Percentiles rank a stretch among this genome's conserved stretches.
Conservation (phyloP, 1,140 invertebrate genomes). For the Papilio dardanus region DNA sequence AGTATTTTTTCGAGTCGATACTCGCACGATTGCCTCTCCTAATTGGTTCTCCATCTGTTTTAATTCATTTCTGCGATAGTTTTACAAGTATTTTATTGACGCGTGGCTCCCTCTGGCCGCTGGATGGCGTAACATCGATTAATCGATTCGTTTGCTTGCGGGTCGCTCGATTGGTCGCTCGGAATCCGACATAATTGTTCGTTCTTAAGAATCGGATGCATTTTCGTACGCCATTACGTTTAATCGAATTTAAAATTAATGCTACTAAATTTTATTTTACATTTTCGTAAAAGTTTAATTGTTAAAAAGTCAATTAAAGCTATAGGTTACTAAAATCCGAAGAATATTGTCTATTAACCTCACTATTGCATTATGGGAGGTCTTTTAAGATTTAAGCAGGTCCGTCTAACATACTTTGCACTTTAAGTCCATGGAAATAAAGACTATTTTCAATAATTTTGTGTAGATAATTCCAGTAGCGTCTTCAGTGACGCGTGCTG, state of each 20-base stretch:
- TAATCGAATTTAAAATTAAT: conserved; percentile 5
- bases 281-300: neutral
- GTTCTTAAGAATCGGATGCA: conserved; percentile 48
- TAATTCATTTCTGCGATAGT: conserved; percentile 81
- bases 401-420: conserved; percentile 27
- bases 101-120: conserved; percentile 75
- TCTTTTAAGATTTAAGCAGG: conserved; percentile 45
- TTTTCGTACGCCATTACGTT: conserved; percentile 24
- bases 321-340: conserved; percentile 10
- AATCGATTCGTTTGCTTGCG: conserved; percentile 77
- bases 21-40: conserved; percentile 80
- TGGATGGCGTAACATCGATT: conserved; percentile 68
- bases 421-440: conserved; percentile 42
- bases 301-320: conserved; percentile 11
- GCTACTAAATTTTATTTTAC: neutral
- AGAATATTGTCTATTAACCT: conserved; percentile 32
- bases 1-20: conserved; percentile 73
- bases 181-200: conserved; percentile 57
- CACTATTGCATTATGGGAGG: conserved; percentile 58
- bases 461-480: conserved; percentile 66
- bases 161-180: conserved; percentile 63
- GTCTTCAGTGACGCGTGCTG: conserved; percentile 74
- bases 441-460: conserved; percentile 44
- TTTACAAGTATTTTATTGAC: conserved; percentile 81
- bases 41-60: conserved; percentile 81